A percentile compares a stretch with the other conserved stretches of the same genome.
Conservation (phyloP, 2,888 invertebrate species). For the Dryobotodes eremita region DNA sequence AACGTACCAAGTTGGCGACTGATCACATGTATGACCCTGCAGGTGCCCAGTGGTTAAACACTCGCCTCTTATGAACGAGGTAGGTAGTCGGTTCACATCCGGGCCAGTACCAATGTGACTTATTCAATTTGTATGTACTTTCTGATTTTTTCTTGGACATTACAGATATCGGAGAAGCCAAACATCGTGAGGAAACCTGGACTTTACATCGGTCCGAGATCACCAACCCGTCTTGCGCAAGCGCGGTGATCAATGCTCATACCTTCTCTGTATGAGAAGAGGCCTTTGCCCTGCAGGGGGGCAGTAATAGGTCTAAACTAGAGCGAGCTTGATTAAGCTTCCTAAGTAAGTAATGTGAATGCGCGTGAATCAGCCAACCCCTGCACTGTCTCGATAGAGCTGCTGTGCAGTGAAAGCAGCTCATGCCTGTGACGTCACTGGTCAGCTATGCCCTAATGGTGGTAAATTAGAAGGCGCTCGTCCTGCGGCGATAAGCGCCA, state of each 20-base stretch:
- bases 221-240: too few relatives aligned
- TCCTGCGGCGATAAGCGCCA: constrained; percentile 60
- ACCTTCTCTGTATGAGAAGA: not conserved
- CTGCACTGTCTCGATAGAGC: not conserved
- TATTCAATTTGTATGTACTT: not conserved
- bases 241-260: too few relatives aligned
- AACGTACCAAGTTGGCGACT: too few relatives aligned
- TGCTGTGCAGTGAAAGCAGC: constrained; percentile 4
- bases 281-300: too few relatives aligned
- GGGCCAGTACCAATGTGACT: not conserved
- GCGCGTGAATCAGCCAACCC: not conserved
- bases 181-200: too few relatives aligned
- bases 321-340: not conserved
- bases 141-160: not conserved
- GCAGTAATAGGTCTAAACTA: not conserved
- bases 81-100: not conserved
- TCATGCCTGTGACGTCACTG: constrained; percentile 60
- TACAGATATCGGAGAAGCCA: not conserved
- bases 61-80: not conserved
- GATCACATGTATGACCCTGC: not conserved
- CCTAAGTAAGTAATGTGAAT: not conserved
- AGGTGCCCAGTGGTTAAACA: not conserved
- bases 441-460: constrained; percentile 67
- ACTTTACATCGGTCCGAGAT: too few relatives aligned
- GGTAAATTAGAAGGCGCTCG: constrained; percentile 53